phyloP scores from a whole-genome alignment of 2,888 invertebrate species.

The Apomyelois bistriatella region DNA sequence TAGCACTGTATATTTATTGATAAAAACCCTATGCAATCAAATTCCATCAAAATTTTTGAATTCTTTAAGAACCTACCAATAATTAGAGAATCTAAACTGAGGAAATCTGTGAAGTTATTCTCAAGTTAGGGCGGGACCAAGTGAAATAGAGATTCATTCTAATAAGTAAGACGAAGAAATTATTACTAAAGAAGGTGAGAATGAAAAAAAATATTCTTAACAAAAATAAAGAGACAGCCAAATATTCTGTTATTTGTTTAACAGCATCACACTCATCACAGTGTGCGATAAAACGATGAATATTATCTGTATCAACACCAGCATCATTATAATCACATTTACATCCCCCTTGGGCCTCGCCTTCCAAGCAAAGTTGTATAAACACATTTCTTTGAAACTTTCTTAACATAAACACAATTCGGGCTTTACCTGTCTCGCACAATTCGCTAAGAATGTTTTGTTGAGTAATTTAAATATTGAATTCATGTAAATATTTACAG shows the following conservation, averaged over 20 bases:
- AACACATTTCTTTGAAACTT: conserved; percentile 14
- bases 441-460: conserved; percentile 4
- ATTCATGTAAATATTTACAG: background rate
- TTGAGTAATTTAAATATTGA: background rate
- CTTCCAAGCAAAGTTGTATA: conserved; percentile 9
- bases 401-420: conserved; percentile 10
- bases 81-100: no score
- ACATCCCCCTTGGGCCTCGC: background rate
- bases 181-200: no score
- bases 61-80: no score
- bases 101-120: no score
- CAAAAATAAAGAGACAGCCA: no score
- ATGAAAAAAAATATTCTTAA: no score
- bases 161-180: no score
- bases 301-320: background rate
- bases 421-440: conserved; percentile 1
- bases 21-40: no score
- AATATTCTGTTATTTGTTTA: background rate
- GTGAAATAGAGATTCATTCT: no score
- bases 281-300: background rate
- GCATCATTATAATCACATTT: conserved; percentile 13
- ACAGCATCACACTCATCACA: background rate
- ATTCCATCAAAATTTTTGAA: no score
- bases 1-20: no score
- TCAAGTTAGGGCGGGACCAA: no score